Evolutionary conservation across 2,888 invertebrate species (phyloP), one percentile per base, ranked within the genome.

Genomic region (Pollenia griseotomentosa): DNA sequence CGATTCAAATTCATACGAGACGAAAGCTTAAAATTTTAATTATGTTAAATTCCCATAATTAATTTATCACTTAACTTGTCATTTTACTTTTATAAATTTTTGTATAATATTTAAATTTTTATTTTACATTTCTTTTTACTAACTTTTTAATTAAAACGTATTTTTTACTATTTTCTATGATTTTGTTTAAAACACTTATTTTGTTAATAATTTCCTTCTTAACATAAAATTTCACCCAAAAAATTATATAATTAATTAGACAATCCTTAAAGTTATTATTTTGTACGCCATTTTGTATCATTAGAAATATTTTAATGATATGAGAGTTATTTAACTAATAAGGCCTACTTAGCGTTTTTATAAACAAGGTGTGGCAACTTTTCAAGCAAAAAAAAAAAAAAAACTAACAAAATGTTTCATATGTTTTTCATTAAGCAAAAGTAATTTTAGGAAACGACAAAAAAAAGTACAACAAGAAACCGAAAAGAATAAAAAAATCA

Each of bases 121-220:
- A 0, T 1, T 33, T 33, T 33, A 1, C 33, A 33, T 33, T 33
- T 33, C 33, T 33, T 33, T 33, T 33, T 33, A 6, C 1, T 33
- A 4, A 4, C 33, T 33, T 33, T 33, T 33, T 33, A 33, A 33
- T 33, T 33, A 4, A 33, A 33, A 33, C 2, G 33, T 33, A 2
- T 23, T 23, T 23, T 33, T 2, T 33, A 33, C 2, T 33, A 2
- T 33, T 33, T 3, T 59, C 33, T 19, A 1, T n/a, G 6, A 5
- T 19, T 12, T 16, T 55, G 16, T 40, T 53, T 40, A 7, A 23
- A 8, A 53, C 5, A 40, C 1, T 14, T 55, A 7, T 71, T 14
- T 71, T 59, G 44, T 11, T 57, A 73, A 59, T 59, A 59, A 73
- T n/a, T 73, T 59, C 73, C 71, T 14, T 42, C 19, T 71, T 71